Evolutionary conservation across 2,797 vertebrate species (phyloP).

Genomic region (Onychomys torridus): DNA sequence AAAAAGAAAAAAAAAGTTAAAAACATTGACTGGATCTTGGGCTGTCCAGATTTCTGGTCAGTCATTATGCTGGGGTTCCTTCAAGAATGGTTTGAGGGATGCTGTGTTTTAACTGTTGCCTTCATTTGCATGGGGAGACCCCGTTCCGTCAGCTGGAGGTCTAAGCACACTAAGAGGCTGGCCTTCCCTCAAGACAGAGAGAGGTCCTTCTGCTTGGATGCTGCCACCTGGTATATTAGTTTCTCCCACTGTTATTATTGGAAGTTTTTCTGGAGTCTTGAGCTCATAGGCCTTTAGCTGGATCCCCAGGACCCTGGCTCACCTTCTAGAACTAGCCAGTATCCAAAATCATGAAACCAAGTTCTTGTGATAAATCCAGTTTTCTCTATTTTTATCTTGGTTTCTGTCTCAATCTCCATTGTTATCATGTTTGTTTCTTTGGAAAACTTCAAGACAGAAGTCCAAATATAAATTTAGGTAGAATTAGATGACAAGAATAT

Average conservation of each 20-base stretch:
- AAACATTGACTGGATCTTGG: not conserved
- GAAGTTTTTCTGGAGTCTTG: not conserved
- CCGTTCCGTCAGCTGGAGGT: not conserved
- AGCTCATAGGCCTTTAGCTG: not conserved
- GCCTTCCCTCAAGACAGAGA: not conserved
- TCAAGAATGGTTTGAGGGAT: not conserved
- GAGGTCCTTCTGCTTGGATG: not conserved
- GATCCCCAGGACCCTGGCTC: not conserved
- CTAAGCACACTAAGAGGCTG: not conserved
- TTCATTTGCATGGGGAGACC: not conserved
- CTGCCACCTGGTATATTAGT: not conserved
- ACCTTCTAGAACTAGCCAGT: not conserved
- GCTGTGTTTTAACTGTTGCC: not conserved
- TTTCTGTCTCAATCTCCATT: not conserved
- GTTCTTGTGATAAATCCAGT: not conserved
- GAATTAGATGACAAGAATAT: not conserved
- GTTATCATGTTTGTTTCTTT: conserved; percentile 1
- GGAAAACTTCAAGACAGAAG: conserved; percentile 9
- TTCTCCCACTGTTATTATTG: not conserved
- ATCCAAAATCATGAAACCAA: not conserved
- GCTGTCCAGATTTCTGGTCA: not conserved
- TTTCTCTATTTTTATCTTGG: not conserved
- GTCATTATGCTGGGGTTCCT: not conserved
- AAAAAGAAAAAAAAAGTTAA: too few relatives aligned
- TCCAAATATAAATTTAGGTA: conserved; percentile 12